These are phyloP conservation scores for Kuschelorhynchus macadamiae DNA, from an alignment of 2,888 invertebrate genomes.

Conservation along the genomic window DNA sequence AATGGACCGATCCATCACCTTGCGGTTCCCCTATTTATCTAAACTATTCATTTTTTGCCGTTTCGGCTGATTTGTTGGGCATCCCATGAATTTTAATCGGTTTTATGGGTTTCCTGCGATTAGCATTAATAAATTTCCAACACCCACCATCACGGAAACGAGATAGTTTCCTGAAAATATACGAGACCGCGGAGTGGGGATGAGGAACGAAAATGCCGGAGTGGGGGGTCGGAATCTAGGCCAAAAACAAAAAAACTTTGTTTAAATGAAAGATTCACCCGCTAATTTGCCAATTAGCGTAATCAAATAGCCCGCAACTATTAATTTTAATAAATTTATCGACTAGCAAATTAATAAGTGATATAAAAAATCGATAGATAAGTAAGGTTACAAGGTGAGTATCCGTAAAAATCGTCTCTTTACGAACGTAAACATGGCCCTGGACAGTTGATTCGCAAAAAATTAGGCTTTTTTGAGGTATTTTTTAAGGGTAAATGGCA, in stretches of 20 bases:
- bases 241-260: conserved; percentile 62
- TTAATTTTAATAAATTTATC: conserved; percentile 53
- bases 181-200: conserved; percentile 57
- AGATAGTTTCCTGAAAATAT: conserved; percentile 50
- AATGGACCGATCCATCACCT: conserved; percentile 63
- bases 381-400: conserved; percentile 67
- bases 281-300: conserved; percentile 40
- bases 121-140: conserved; percentile 43
- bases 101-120: conserved; percentile 20
- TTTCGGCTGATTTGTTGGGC: neutral
- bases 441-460: conserved; percentile 52
- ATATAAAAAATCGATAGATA: conserved; percentile 66
- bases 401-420: conserved; percentile 57
- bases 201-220: conserved; percentile 57
- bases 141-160: conserved; percentile 45
- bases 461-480: conserved; percentile 57
- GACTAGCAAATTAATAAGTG: conserved; percentile 51
- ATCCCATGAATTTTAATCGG: conserved; percentile 16
- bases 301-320: conserved; percentile 47
- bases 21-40: conserved; percentile 44
- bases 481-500: conserved; percentile 58
- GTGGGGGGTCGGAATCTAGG: conserved; percentile 59
- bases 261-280: conserved; percentile 56
- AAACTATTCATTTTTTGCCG: conserved; percentile 12
- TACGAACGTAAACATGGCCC: conserved; percentile 29